These are phyloP conservation scores for Sylvicola fuscatus DNA, from an alignment of 2,888 invertebrate species.

Conservation along the genomic window DNA sequence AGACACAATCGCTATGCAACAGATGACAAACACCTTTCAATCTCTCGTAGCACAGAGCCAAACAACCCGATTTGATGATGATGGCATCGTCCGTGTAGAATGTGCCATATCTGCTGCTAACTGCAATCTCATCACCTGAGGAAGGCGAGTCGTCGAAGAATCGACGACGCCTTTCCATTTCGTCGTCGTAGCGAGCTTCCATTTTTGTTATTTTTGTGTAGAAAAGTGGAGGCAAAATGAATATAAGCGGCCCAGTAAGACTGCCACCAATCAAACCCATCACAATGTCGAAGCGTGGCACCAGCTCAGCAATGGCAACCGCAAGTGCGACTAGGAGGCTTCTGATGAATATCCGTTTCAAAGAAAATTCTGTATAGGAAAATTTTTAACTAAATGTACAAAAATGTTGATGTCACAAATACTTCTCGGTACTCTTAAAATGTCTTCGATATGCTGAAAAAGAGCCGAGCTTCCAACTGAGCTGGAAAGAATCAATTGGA, in stretches of 20 bases:
- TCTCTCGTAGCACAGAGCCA: neutral
- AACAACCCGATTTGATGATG: too few relatives aligned
- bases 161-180: neutral
- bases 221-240: slow-evolving; percentile 64
- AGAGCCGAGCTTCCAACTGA: slow-evolving; percentile 61
- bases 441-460: slow-evolving; percentile 64
- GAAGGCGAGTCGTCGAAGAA: neutral
- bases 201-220: slow-evolving; percentile 46
- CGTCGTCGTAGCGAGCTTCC: slow-evolving; percentile 17
- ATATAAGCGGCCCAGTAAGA: slow-evolving; percentile 62
- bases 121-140: neutral
- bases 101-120: neutral
- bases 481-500: slow-evolving; percentile 58
- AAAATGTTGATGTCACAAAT: neutral
- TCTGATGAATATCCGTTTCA: slow-evolving; percentile 48
- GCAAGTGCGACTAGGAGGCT: slow-evolving; percentile 46
- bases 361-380: slow-evolving; percentile 31
- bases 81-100: neutral
- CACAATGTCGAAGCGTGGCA: slow-evolving; percentile 69
- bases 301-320: slow-evolving; percentile 57
- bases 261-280: slow-evolving; percentile 75
- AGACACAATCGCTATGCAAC: slow-evolving; percentile 26
- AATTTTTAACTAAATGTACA: slow-evolving; percentile 1
- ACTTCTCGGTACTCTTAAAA: slow-evolving; percentile 53
- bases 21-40: neutral